phyloP scores from a whole-genome alignment of 2,888 invertebrate species.

The Sussaba pulchella region DNA sequence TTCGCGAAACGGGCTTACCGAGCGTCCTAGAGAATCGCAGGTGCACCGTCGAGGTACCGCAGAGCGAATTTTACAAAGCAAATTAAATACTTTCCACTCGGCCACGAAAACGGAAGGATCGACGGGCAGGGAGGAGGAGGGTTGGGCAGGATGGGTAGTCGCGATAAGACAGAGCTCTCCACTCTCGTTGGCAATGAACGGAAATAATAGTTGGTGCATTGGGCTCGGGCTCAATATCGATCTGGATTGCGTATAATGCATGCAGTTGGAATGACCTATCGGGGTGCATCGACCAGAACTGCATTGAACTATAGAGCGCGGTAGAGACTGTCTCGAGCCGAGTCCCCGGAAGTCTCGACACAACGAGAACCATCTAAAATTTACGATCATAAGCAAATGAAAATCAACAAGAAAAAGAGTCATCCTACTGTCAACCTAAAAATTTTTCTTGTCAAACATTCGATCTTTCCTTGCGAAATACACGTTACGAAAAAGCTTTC shows the following conservation, averaged over 20 bases:
- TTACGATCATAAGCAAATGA: too few relatives aligned
- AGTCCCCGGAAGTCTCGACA: background rate
- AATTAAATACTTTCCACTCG: conserved; percentile 21
- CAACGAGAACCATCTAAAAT: background rate
- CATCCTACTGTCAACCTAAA: too few relatives aligned
- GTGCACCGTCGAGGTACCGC: conserved; percentile 16
- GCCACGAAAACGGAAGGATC: conserved; percentile 6
- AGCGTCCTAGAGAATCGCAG: conserved; percentile 9
- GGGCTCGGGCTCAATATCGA: conserved; percentile 47
- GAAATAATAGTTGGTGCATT: conserved; percentile 38
- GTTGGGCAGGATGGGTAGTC: conserved; percentile 3
- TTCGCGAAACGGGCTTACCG: background rate
- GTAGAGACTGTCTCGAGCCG: background rate
- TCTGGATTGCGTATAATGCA: conserved; percentile 56
- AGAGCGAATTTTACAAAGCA: conserved; percentile 35
- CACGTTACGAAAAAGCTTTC: too few relatives aligned
- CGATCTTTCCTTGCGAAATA: too few relatives aligned
- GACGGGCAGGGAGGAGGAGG: conserved; percentile 24
- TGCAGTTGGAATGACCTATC: conserved; percentile 58
- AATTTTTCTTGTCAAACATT: too few relatives aligned
- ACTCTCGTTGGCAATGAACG: conserved; percentile 33
- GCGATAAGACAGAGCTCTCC: conserved; percentile 47
- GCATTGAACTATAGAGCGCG: conserved; percentile 38
- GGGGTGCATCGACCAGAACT: conserved; percentile 59
- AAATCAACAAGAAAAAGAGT: too few relatives aligned